These are phyloP conservation scores for Metellina segmentata DNA, from an alignment of 2,888 invertebrate species.

Conservation along the genomic window DNA sequence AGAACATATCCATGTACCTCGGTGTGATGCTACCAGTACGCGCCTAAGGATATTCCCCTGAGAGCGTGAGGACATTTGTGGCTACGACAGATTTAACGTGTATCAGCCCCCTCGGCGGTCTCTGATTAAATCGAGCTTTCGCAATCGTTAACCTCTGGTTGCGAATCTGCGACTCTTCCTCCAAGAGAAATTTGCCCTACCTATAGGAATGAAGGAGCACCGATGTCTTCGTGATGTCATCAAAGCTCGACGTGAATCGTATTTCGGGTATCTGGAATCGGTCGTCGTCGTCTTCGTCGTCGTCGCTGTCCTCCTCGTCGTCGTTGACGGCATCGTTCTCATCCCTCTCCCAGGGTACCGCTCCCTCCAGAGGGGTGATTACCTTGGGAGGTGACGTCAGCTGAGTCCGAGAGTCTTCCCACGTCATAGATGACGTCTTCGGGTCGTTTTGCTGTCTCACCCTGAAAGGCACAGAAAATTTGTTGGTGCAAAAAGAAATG, in stretches of 20 bases:
- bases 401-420: slow-evolving; percentile 68
- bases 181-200: neutral
- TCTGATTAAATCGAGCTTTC: neutral
- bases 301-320: slow-evolving; percentile 50
- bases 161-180: too few relatives aligned
- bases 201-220: slow-evolving; percentile 63
- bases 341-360: slow-evolving; percentile 13
- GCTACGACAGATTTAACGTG: neutral
- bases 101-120: neutral
- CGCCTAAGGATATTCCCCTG: too few relatives aligned
- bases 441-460: slow-evolving; percentile 55
- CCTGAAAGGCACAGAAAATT: neutral
- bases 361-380: neutral
- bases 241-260: slow-evolving; percentile 53
- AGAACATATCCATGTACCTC: too few relatives aligned
- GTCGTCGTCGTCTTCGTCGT: slow-evolving; percentile 45
- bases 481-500: neutral
- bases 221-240: slow-evolving; percentile 56
- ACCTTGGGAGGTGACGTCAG: slow-evolving; percentile 54
- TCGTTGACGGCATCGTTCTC: slow-evolving; percentile 16
- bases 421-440: slow-evolving; percentile 38
- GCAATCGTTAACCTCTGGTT: neutral
- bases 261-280: slow-evolving; percentile 40
- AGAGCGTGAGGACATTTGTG: too few relatives aligned
- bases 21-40: too few relatives aligned